Evolutionary conservation across 2,888 invertebrate species (phyloP), one percentile per base, ranked within the genome.

Genomic region (Drosophila mulleri): DNA sequence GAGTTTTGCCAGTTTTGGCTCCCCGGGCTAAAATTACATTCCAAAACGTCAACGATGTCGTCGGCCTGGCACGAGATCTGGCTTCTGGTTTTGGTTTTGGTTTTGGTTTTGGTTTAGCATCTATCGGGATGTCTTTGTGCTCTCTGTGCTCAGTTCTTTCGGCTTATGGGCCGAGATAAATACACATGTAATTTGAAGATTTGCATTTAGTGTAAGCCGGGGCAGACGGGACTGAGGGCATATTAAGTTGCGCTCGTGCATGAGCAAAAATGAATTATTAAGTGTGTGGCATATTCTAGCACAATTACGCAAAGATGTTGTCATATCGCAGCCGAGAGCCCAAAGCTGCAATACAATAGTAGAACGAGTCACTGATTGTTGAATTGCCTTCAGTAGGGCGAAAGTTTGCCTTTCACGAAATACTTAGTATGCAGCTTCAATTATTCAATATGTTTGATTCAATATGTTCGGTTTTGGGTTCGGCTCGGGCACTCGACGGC

Each of bases 131-230:
- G 57, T 57, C 44, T 32, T 56, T 62, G 52, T 75, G 41, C 9
- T 37, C 35, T 8, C 16, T 20, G 29, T 11, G 11, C n/a, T 29
- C 18, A n/a, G 35, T 61, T 67, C 29, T 53, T 42, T 53, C 56
- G 57, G 52, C 63, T 68, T 78, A 75, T 71, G 83, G 64, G 61
- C 57, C 62, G 60, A 85, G 72, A 75, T 81, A 83, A 84, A 89
- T 89, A 82, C 88, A 84, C 80, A 88, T 83, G 88, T 89, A 83
- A 82, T 89, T 88, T 73, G 29, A 64, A 71, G 90, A 83, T 89
- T 88, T 89, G 85, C 83, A 88, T 85, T 72, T 78, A 85, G 74
- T 78, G 88, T 58, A 0, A n/a, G n/a, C n/a, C n/a, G n/a, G 4
- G 35, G 35, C 4, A 11, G 8, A n/a, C n/a, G 8, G 18, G 12